Evolutionary conservation across 2,797 vertebrate species (phyloP).

Genomic region (Eutrigla gurnardus): DNA sequence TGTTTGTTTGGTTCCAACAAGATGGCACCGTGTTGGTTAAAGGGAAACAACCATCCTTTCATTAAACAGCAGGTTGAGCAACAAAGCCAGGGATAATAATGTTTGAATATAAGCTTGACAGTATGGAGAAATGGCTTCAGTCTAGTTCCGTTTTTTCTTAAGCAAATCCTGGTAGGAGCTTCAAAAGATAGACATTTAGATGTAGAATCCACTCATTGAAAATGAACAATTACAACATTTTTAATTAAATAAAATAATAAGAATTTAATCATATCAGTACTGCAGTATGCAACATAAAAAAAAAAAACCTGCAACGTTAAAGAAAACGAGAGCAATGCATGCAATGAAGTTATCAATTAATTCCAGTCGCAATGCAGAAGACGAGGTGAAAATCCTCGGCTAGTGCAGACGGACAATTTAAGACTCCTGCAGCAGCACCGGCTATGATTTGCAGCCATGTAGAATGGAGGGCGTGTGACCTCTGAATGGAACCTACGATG

Average conservation of each 20-base stretch:
- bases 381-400: conserved; percentile 30
- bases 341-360: conserved; percentile 8
- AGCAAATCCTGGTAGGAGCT: neutral
- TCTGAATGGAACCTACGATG: conserved; percentile 79
- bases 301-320: neutral
- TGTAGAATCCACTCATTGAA: neutral
- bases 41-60: conserved; percentile 55
- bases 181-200: neutral
- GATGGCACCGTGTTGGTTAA: conserved; percentile 63
- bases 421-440: conserved; percentile 59
- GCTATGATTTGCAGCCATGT: conserved; percentile 75
- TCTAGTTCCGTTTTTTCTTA: neutral
- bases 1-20: conserved; percentile 66
- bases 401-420: conserved; percentile 59
- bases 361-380: conserved; percentile 19
- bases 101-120: conserved; percentile 13
- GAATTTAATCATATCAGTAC: neutral
- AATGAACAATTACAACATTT: neutral
- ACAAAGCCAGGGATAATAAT: conserved; percentile 34
- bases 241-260: neutral
- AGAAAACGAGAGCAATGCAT: conserved; percentile 22
- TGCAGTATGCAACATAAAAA: neutral
- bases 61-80: conserved; percentile 41
- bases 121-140: neutral
- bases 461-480: conserved; percentile 77